phyloP scores from a whole-genome alignment of 2,888 invertebrate genomes.

The Ganaspis brasiliensis region DNA sequence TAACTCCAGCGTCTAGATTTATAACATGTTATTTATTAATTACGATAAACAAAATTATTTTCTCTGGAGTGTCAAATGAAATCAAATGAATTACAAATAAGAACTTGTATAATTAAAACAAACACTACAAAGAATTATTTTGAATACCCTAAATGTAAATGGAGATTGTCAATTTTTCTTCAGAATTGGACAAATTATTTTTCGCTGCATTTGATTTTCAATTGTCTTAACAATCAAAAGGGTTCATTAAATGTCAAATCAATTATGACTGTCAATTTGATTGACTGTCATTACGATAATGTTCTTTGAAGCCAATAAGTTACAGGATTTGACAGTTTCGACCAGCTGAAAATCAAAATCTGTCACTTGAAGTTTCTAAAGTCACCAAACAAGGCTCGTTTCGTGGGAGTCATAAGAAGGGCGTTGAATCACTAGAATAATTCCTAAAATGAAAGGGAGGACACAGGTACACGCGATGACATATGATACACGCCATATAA shows the following conservation, averaged over 20 bases:
- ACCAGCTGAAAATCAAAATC: conserved; percentile 6
- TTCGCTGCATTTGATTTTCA: no score
- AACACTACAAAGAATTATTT: no score
- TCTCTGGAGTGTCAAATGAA: no score
- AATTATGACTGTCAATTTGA: not conserved
- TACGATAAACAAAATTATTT: no score
- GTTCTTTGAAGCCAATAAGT: not conserved
- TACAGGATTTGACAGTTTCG: conserved; percentile 9
- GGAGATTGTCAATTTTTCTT: not conserved
- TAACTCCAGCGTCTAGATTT: no score
- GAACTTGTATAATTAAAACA: no score
- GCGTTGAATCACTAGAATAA: conserved; percentile 47
- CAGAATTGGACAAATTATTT: no score
- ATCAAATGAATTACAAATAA: no score
- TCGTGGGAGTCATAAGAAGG: not conserved
- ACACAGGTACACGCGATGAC: conserved; percentile 67
- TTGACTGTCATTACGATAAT: conserved; percentile 2
- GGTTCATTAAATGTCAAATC: not conserved
- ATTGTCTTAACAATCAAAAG: not conserved
- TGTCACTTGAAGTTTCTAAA: conserved; percentile 24
- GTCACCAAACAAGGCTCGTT: conserved; percentile 1
- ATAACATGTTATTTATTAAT: no score
- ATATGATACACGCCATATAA: conserved; percentile 56
- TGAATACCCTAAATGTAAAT: no score
- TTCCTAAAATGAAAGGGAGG: conserved; percentile 50